A percentile compares a stretch with the other conserved stretches of the same genome.
Conservation (phyloP, 2,888 invertebrate species). For the Hypercompe scribonia region DNA sequence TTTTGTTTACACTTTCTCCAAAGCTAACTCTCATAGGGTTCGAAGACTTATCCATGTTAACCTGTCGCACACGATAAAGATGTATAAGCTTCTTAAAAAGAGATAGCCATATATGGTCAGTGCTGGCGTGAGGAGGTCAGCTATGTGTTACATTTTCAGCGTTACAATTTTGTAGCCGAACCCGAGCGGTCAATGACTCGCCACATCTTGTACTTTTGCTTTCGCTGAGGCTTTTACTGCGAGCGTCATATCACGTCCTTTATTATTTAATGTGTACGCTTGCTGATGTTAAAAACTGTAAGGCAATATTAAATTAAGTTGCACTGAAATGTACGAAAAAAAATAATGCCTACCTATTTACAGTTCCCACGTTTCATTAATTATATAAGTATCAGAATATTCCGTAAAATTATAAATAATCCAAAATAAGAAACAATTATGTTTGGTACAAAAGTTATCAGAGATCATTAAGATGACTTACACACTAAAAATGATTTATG, state of each 20-base stretch:
- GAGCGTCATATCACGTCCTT: conserved; percentile 39
- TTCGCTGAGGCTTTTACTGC: conserved; percentile 64
- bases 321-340: not conserved
- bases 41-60: conserved; percentile 62
- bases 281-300: conserved; percentile 19
- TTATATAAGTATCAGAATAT: not conserved
- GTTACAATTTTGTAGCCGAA: conserved; percentile 59
- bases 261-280: conserved; percentile 48
- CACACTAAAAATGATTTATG: too few species aligned
- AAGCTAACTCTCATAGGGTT: conserved; percentile 62
- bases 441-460: not conserved
- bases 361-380: not conserved
- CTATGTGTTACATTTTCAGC: conserved; percentile 46
- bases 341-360: not conserved
- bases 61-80: conserved; percentile 52
- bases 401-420: not conserved
- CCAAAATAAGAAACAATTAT: not conserved
- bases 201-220: conserved; percentile 66
- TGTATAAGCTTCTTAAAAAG: conserved; percentile 48
- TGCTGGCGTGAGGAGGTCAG: conserved; percentile 42
- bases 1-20: conserved; percentile 80
- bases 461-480: too few species aligned
- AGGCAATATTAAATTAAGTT: conserved; percentile 29
- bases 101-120: conserved; percentile 45
- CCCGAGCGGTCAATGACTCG: conserved; percentile 66